These are phyloP conservation scores for Saturnia pavonia DNA, from an alignment of 2,888 invertebrate genomes.

Conservation along the genomic window DNA sequence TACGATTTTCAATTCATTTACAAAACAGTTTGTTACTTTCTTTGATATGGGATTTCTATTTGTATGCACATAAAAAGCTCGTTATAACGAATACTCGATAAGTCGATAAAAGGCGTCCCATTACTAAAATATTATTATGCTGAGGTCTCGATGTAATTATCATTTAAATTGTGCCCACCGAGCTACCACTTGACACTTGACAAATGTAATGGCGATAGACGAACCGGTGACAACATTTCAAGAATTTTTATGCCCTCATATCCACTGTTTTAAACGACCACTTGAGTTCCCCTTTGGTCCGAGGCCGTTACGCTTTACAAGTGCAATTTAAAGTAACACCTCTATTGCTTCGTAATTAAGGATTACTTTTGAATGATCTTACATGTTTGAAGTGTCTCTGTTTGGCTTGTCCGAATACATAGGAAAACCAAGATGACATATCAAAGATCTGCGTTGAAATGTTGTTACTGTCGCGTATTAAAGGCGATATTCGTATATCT, in stretches of 20 bases:
- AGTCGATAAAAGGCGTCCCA: constrained; percentile 11
- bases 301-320: constrained; percentile 67
- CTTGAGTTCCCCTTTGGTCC: constrained; percentile 58
- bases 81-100: constrained; percentile 17
- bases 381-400: constrained; percentile 18
- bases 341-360: not conserved
- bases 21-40: too few relatives aligned
- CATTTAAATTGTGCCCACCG: constrained; percentile 77
- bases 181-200: constrained; percentile 77
- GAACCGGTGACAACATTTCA: constrained; percentile 69
- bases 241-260: constrained; percentile 81
- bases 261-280: constrained; percentile 45
- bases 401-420: constrained; percentile 23
- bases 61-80: not conserved
- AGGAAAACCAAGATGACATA: constrained; percentile 8
- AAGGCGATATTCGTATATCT: constrained; percentile 32
- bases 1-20: too few relatives aligned
- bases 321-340: constrained; percentile 23
- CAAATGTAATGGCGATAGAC: constrained; percentile 78
- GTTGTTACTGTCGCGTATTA: constrained; percentile 32
- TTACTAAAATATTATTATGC: constrained; percentile 16
- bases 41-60: too few relatives aligned
- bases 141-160: constrained; percentile 71
- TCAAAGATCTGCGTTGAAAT: constrained; percentile 3
- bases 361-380: constrained; percentile 30